Percentiles rank a stretch among this genome's conserved stretches.
These are phyloP conservation scores for Agrilus mali DNA, from an alignment of 2,888 invertebrate species.

Conservation along the genomic window DNA sequence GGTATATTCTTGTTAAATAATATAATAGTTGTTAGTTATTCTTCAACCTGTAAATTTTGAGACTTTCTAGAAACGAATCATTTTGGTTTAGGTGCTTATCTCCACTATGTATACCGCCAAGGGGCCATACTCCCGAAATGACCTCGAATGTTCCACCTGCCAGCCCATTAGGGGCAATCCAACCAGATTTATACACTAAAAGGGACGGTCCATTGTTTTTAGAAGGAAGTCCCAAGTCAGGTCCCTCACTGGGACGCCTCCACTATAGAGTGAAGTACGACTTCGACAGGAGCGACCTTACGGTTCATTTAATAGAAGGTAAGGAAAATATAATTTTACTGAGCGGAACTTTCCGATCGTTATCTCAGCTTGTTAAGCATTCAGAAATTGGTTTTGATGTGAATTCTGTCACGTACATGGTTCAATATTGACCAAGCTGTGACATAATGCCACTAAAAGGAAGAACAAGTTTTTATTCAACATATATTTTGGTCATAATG, in stretches of 20 bases:
- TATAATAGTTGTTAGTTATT: too few species aligned
- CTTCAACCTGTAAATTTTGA: too few species aligned
- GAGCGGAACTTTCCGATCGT: too few species aligned
- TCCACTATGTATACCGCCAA: constrained; percentile 64
- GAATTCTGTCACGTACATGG: too few species aligned
- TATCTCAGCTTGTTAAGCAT: too few species aligned
- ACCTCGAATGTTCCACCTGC: constrained; percentile 37
- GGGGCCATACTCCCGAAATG: constrained; percentile 30
- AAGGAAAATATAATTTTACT: constrained; percentile 8
- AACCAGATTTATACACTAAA: constrained; percentile 76
- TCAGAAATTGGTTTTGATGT: too few species aligned
- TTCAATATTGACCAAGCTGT: too few species aligned
- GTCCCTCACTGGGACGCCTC: constrained; percentile 64
- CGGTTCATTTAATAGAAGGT: constrained; percentile 89
- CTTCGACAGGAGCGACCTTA: constrained; percentile 78
- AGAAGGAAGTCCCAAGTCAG: constrained; percentile 41
- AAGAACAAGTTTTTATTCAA: too few species aligned
- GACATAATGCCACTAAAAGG: too few species aligned
- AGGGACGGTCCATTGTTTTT: constrained; percentile 68
- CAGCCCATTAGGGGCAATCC: constrained; percentile 65
- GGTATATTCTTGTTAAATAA: too few species aligned
- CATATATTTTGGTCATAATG: too few species aligned
- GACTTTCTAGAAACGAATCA: too few species aligned
- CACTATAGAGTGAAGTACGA: constrained; percentile 80
- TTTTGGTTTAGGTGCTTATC: constrained; percentile 48